Conservation (phyloP, 2,797 vertebrate genomes). For the Lepidocolaptes lacrymiger region DNA sequence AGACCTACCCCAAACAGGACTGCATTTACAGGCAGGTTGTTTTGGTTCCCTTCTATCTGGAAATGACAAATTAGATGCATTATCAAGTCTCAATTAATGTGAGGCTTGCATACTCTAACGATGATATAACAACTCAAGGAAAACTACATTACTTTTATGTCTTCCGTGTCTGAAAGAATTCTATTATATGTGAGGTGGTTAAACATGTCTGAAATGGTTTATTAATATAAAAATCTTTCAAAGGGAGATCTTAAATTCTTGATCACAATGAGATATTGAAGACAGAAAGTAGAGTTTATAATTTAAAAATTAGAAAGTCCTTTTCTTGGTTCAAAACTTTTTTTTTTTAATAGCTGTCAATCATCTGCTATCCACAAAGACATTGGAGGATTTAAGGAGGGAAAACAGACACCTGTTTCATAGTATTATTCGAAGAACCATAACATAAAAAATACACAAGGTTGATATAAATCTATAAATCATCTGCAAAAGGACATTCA, state of each 20-base stretch:
- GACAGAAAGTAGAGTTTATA: background rate
- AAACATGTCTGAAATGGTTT: slow-evolving; percentile 38
- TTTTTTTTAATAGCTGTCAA: background rate
- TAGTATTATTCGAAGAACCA: background rate
- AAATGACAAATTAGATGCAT: background rate
- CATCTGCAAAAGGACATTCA: background rate
- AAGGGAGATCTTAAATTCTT: slow-evolving; percentile 50
- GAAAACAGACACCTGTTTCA: background rate
- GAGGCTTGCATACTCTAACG: background rate
- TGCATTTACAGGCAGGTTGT: background rate
- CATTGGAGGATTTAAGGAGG: background rate
- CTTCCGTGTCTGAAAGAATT: slow-evolving; percentile 6
- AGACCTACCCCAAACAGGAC: slow-evolving; percentile 27
- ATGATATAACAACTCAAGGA: slow-evolving; percentile 4
- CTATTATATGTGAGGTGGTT: slow-evolving; percentile 15
- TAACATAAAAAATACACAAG: background rate
- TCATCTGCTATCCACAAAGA: background rate
- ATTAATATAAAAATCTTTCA: slow-evolving; percentile 55
- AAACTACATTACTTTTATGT: slow-evolving; percentile 1
- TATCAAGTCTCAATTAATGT: slow-evolving; percentile 22
- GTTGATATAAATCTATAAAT: slow-evolving; percentile 15
- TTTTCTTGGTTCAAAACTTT: background rate
- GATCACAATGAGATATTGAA: slow-evolving; percentile 23
- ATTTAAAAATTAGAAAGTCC: background rate
- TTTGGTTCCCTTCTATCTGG: background rate